Percentiles rank a stretch among this genome's conserved stretches.
These are phyloP conservation scores for Amblyornis subalaris DNA, from an alignment of 2,113 vertebrate genomes.

Conservation along the genomic window DNA sequence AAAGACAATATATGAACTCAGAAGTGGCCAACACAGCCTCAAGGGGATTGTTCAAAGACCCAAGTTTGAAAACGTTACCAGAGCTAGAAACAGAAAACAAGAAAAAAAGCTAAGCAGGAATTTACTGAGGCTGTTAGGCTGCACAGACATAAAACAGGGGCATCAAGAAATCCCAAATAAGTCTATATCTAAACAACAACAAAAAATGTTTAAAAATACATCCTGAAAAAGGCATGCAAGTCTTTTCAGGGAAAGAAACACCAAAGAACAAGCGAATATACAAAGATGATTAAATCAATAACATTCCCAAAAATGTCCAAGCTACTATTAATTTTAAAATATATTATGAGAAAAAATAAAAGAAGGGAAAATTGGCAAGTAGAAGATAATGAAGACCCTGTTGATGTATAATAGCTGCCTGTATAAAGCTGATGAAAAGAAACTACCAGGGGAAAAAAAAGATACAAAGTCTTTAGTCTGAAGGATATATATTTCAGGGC, in stretches of 20 bases:
- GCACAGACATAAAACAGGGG: background rate
- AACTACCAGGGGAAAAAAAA: background rate
- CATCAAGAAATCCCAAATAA: background rate
- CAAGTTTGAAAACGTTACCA: constrained; percentile 18
- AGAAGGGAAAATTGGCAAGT: background rate
- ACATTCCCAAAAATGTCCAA: background rate
- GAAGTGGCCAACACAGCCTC: background rate
- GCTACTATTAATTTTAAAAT: constrained; percentile 10
- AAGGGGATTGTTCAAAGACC: background rate
- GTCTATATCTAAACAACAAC: background rate
- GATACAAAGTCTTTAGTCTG: constrained; percentile 6
- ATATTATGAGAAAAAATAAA: background rate
- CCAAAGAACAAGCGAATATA: background rate
- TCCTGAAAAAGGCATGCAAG: background rate
- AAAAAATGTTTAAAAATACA: background rate
- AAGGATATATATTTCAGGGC: constrained; percentile 53
- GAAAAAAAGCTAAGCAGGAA: background rate
- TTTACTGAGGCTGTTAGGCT: background rate
- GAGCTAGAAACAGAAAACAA: constrained; percentile 14
- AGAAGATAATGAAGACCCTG: background rate
- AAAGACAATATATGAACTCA: background rate
- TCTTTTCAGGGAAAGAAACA: background rate
- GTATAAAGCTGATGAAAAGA: constrained; percentile 19
- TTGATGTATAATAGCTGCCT: constrained; percentile 8
- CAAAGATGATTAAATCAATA: background rate